Evolutionary conservation across 2,113 vertebrate species (phyloP), one percentile per base, ranked within the genome.

Genomic region (Zosterops japonicus): DNA sequence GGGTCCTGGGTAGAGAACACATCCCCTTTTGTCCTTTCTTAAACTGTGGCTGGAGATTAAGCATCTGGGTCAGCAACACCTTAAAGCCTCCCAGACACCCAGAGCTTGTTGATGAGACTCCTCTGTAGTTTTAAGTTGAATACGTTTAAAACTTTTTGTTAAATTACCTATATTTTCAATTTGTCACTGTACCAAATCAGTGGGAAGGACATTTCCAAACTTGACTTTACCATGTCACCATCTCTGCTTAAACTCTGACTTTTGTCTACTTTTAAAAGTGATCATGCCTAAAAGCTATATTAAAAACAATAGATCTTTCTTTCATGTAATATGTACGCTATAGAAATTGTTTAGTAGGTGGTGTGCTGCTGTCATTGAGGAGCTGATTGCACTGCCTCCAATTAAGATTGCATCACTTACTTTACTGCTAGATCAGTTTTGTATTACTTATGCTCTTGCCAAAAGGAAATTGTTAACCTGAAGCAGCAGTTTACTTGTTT

Each of bases 391-490:
- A 3, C 18, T 83, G 42, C 46, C 11, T 89, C 19, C 24, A 74
- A 6, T 80, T 91, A 90, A 90, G 75, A 83, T 70, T 88, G 42
- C 59, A 31, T 90, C 53, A 72, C 72, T 91, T 44, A 55, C 14
- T 85, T 17, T 20, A 29, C 36, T 79, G 49, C 36, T 89, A 39
- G 69, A 46, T 56, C 23, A 49, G 57, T 85, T 92, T 79, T 82
- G 35, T 72, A 15, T 76, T 91, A n/a, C 49, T 93, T 86, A 12
- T 0, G 0, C 35, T 60, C 75, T 77, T 92, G 82, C 67, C 87
- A 96, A 92, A 83, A 94, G 52, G 80, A 94, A 94, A 67, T 31
- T 36, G 67, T 92, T 93, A 87, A 84, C 76, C 60, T 91, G 50
- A 60, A 71, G 89, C 21, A 33, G 17, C 41, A 27, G 64, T 52